phyloP scores from a whole-genome alignment of 2,113 vertebrate species.

The Colius striatus region DNA sequence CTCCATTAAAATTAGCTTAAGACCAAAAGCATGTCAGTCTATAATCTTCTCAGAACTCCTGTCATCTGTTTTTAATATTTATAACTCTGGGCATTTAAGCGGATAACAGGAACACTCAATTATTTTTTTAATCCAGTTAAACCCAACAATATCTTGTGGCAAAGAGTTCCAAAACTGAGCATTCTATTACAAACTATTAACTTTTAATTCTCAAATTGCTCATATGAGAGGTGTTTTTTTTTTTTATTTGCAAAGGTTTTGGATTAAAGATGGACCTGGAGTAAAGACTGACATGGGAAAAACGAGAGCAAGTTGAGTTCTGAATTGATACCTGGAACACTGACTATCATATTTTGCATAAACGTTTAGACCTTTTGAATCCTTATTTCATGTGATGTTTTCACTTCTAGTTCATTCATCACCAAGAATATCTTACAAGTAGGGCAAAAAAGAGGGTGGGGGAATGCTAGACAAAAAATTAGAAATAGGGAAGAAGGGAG shows the following conservation, averaged over 20 bases:
- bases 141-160: background rate
- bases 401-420: background rate
- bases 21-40: background rate
- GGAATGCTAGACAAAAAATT: background rate
- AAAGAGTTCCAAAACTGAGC: background rate
- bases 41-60: background rate
- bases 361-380: background rate
- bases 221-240: background rate
- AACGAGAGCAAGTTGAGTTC: background rate
- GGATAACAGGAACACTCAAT: background rate
- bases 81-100: background rate
- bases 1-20: constrained; percentile 12
- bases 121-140: constrained; percentile 25
- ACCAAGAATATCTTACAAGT: background rate
- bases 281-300: background rate
- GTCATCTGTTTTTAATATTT: constrained; percentile 23
- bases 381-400: background rate
- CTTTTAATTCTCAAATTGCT: background rate
- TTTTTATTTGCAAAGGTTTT: background rate
- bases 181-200: background rate
- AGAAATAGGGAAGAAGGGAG: accelerated
- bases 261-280: background rate
- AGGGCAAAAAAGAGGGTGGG: accelerated
- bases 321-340: background rate
- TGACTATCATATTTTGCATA: background rate